Evolutionary conservation across 2,888 invertebrate genomes (phyloP), one percentile per base, ranked within the genome.

Genomic region (Mesodorylaimus sp.): DNA sequence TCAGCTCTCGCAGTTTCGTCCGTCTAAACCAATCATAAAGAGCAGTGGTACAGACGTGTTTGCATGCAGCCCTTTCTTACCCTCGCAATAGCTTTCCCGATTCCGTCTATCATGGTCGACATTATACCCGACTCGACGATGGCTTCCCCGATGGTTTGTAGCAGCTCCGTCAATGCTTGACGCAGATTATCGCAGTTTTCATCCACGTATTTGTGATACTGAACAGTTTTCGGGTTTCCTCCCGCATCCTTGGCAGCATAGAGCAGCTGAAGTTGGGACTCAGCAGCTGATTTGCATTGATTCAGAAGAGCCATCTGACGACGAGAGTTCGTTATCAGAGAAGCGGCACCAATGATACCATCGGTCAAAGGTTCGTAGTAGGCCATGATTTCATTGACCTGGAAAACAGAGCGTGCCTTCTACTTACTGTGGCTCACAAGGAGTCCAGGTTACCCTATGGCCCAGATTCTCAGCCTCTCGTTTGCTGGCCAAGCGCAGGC

Each of bases 391-490:
- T 66, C 63, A 2, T 64, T 60, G 13, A 69, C 60, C 64, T 64
- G 52, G 5, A 83, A 85, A 32, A 77, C 75, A 0, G 77, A 74
- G n/a, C n/a, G 41, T 21, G 21, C 10, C 10, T 19, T 39, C 21
- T 32, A 32, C 16, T 32, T 32, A 28, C 42, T 43, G 19, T 32
- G 45, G 5, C 52, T 19, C 24, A 19, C 28, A 10, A 2, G 16
- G 45, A 37, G 48, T 52, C 27, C 3, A 50, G 77, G 76, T 23
- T 24, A 86, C 85, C 2, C 80, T 75, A 61, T 91, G 89, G 0
- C 91, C 91, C 50, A 97, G 75, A 61, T 83, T 81, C 70, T 95
- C 93, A 0, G 93, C 86, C 70, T 91, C 86, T 50, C 77, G 77
- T 63, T 81, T 83, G 28, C 87, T 91, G 2, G 93, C 85, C 36